Evolutionary conservation across 2,797 vertebrate genomes (phyloP), one percentile per base, ranked within the genome.

Genomic region (Pelochelys cantorii): DNA sequence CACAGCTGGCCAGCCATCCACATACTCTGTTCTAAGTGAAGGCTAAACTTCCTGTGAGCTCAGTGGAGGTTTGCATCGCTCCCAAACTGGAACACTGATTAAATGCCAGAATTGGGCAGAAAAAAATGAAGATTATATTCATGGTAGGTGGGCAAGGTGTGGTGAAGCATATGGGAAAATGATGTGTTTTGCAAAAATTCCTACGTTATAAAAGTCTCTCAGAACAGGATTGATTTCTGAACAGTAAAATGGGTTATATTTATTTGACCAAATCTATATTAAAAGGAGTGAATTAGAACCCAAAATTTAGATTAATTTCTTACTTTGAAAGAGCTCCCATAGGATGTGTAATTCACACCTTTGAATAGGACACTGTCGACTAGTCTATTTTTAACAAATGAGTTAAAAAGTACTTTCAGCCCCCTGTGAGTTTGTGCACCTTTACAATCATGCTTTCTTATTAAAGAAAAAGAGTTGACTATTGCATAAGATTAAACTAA

Each of bases 1-100:
- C 14, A 59, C 56, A 56, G 42, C 65, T 77, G 55, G 17, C 3
- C 79, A 88, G 2, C 13, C 12, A 77, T 25, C 14, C 74, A 77
- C 7, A 78, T 0, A 0, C 27, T 20, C 54, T 0, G 4, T 22
- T 5, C 53, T 29, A 81, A 88, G 0, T 12, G 29, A 90, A 3
- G 59, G 78, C 42, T 79, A 82, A 78, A 59, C 22, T 52, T 77
- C 8, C 57, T 65, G 29, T 0, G 0, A 83, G 48, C 1, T 15
- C 79, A 52, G 27, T 4, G 78, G 48, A 54, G 1, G 0, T 10
- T 52, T 81, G 23, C 22, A 84, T 59, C 22, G 29, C 2, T 1
- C 14, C 15, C n/a, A 34, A 37, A 31, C 15, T 57, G 2, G 1
- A 31, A 77, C 53, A 90, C 71, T 25, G 5, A 77, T 77, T 77